Evolutionary conservation across 2,888 invertebrate species (phyloP).

Genomic region (Tetranychus piercei): DNA sequence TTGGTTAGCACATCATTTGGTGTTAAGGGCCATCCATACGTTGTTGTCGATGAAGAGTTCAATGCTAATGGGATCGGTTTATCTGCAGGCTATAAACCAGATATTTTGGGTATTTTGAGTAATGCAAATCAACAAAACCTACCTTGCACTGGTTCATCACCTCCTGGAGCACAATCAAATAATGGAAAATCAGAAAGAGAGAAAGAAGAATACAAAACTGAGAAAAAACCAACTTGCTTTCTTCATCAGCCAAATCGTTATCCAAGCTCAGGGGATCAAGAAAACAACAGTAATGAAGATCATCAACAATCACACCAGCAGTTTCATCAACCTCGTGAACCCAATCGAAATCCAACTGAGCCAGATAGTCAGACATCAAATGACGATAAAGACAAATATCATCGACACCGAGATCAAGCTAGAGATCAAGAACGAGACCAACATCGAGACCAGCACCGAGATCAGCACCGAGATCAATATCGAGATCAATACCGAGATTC

Average conservation of each 20-base stretch:
- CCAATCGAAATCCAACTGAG: background rate
- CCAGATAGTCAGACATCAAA: background rate
- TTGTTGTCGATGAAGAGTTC: background rate
- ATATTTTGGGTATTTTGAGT: background rate
- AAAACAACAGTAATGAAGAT: background rate
- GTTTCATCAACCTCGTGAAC: background rate
- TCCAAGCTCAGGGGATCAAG: background rate
- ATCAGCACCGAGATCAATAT: background rate
- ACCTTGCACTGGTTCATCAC: background rate
- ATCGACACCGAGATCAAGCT: background rate
- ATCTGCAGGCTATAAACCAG: background rate
- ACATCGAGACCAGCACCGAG: background rate
- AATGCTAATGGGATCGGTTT: background rate
- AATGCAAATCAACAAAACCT: background rate
- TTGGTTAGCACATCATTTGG: background rate
- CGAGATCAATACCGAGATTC: background rate
- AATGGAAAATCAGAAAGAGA: background rate
- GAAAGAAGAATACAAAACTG: background rate
- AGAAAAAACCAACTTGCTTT: background rate
- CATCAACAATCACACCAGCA: background rate
- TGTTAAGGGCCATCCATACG: background rate
- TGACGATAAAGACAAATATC: background rate
- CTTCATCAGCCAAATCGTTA: background rate
- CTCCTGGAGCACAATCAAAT: background rate
- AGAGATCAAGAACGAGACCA: background rate